Conservation (phyloP, 2,797 vertebrate species). For the Halcyon smyrnensis region DNA sequence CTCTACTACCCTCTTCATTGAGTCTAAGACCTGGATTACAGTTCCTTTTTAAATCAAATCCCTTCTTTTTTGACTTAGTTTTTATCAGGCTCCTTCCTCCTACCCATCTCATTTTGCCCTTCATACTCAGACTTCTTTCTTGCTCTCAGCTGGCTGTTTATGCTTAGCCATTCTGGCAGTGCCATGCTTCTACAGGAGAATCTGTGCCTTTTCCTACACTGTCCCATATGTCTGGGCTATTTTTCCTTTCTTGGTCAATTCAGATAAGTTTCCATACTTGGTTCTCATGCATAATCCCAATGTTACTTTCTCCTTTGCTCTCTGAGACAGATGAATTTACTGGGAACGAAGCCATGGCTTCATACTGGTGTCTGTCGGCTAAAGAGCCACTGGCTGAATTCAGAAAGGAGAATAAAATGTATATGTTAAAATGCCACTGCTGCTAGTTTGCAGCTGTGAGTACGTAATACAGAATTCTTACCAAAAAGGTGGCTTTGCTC, state of each 20-base stretch:
- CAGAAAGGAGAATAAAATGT: not conserved
- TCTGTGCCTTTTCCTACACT: not conserved
- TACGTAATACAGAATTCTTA: not conserved
- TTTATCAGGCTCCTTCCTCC: not conserved
- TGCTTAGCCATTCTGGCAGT: not conserved
- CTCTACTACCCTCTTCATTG: not conserved
- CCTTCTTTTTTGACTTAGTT: not conserved
- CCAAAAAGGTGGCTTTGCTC: not conserved
- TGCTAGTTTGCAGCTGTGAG: not conserved
- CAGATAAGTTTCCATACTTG: not conserved
- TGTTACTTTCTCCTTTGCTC: slow-evolving; percentile 30
- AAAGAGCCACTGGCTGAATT: not conserved
- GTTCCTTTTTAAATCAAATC: not conserved
- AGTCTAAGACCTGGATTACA: not conserved
- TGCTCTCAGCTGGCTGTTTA: slow-evolving; percentile 2
- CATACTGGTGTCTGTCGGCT: not conserved
- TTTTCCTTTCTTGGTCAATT: slow-evolving; percentile 48
- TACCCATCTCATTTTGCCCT: not conserved
- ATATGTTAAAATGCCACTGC: not conserved
- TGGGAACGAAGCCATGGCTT: slow-evolving; percentile 28
- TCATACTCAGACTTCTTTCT: not conserved
- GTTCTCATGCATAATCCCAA: not conserved
- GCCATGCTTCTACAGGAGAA: not conserved
- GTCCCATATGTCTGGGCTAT: not conserved
- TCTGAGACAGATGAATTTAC: slow-evolving; percentile 6